Evolutionary conservation across 2,797 vertebrate genomes (phyloP).

Genomic region (Oreochromis grahami): DNA sequence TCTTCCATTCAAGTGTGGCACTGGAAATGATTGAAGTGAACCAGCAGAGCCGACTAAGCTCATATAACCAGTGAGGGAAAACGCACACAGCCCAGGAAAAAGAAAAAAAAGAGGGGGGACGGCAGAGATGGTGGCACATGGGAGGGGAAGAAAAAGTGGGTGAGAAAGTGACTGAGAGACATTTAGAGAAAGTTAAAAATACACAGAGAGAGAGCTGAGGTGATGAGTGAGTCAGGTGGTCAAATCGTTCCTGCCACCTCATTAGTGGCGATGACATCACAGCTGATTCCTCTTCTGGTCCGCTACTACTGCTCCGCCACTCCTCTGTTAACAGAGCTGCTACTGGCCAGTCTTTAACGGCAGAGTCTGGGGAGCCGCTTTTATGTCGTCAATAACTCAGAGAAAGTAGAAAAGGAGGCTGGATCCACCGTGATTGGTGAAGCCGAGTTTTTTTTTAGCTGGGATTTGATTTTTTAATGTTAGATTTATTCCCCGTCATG

Average conservation of each 20-base stretch:
- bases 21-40: slow-evolving; percentile 33
- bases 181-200: slow-evolving; percentile 51
- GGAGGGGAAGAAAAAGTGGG: slow-evolving; percentile 18
- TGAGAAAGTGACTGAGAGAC: slow-evolving; percentile 10
- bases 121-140: slow-evolving; percentile 34
- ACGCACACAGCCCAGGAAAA: not conserved
- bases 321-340: slow-evolving; percentile 28
- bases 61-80: slow-evolving; percentile 11
- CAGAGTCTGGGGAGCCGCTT: slow-evolving; percentile 43
- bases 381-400: slow-evolving; percentile 49
- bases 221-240: slow-evolving; percentile 60
- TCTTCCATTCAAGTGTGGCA: slow-evolving; percentile 16
- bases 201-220: slow-evolving; percentile 42
- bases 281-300: slow-evolving; percentile 45
- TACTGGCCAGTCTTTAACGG: slow-evolving; percentile 50
- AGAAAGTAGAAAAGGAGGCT: slow-evolving; percentile 25
- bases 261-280: slow-evolving; percentile 65
- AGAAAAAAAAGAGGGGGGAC: not conserved
- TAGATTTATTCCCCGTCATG: slow-evolving; percentile 4
- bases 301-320: slow-evolving; percentile 14
- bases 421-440: slow-evolving; percentile 22
- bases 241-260: slow-evolving; percentile 62
- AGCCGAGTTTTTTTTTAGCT: not conserved
- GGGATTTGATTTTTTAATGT: slow-evolving; percentile 20
- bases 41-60: slow-evolving; percentile 7